These are phyloP conservation scores for Drosophila quinaria DNA, from an alignment of 2,888 invertebrate genomes.

Conservation along the genomic window DNA sequence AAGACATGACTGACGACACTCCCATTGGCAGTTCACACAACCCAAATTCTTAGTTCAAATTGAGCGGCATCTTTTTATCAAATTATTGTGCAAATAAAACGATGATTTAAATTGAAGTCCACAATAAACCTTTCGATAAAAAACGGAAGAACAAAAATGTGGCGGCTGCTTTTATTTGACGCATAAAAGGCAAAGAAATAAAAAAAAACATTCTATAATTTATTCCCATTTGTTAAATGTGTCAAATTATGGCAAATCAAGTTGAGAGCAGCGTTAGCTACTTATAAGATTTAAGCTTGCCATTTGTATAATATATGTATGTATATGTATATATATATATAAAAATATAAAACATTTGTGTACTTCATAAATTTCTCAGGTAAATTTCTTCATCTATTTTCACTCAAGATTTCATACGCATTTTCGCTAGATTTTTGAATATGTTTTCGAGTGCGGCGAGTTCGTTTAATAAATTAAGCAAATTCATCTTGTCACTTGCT, in stretches of 20 bases:
- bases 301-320: constrained; percentile 1
- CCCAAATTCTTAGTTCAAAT: constrained; percentile 54
- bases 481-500: constrained; percentile 39
- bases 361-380: constrained; percentile 7
- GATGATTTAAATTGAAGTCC: constrained; percentile 39
- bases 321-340: too few species aligned
- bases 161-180: constrained; percentile 12
- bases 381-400: constrained; percentile 2
- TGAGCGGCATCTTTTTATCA: constrained; percentile 57
- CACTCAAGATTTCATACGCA: background rate
- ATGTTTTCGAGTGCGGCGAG: constrained; percentile 17
- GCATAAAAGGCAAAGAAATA: background rate
- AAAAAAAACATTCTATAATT: background rate
- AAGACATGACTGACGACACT: constrained; percentile 6
- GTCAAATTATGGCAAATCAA: constrained; percentile 20
- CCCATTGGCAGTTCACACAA: constrained; percentile 42
- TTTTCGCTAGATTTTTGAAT: constrained; percentile 3
- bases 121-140: constrained; percentile 6
- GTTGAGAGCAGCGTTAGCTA: background rate
- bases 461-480: constrained; percentile 44
- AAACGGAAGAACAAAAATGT: constrained; percentile 9
- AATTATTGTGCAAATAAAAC: constrained; percentile 48
- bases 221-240: constrained; percentile 14
- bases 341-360: background rate
- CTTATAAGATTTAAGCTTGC: background rate